Evolutionary conservation across 2,797 vertebrate genomes (phyloP), one percentile per base, ranked within the genome.

Genomic region (Pipistrellus kuhlii): DNA sequence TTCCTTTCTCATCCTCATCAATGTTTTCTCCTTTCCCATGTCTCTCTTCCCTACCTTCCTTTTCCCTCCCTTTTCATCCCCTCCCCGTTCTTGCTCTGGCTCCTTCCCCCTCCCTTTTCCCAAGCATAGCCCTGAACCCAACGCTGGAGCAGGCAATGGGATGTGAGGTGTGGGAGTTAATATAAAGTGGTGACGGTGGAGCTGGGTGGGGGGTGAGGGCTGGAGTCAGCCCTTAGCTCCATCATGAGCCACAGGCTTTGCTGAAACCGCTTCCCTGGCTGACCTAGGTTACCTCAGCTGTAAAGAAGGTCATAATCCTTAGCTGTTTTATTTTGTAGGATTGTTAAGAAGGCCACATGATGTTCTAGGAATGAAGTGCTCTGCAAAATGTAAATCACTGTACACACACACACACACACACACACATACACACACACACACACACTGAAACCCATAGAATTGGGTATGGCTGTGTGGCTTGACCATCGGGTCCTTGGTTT

Each of bases 301-400:
- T 75, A 90, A 75, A 88, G 62, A 41, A 72, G 92, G 78, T 85
- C 69, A 53, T 41, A 71, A 71, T 77, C 53, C 51, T 75, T 68
- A 51, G 32, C 57, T 53, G 12, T 59, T 57, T 64, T 78, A 44
- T 92, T 92, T 46, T 35, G 7, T 55, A 17, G 4, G 62, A 27
- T 57, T 75, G 8, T 89, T 81, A 95, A 59, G 44, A 82, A 78
- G 21, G 44, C 30, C 76, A 23, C 41, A 82, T 23, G 88, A 85
- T 57, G 20, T 18, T 73, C 30, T 59, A 3, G 38, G 6, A 15
- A 20, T 85, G 30, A 96, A 95, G 6, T 71, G 5, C 25, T 88
- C 77, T n/a, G 38, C 17, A 90, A 77, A 69, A 85, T 82, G 82
- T 85, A 88, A 82, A 78, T 62, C 30, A 69, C 5, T n/a, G 6